These are phyloP conservation scores for Diglossa cyanea DNA, from an alignment of 2,797 vertebrate species.

Conservation along the genomic window DNA sequence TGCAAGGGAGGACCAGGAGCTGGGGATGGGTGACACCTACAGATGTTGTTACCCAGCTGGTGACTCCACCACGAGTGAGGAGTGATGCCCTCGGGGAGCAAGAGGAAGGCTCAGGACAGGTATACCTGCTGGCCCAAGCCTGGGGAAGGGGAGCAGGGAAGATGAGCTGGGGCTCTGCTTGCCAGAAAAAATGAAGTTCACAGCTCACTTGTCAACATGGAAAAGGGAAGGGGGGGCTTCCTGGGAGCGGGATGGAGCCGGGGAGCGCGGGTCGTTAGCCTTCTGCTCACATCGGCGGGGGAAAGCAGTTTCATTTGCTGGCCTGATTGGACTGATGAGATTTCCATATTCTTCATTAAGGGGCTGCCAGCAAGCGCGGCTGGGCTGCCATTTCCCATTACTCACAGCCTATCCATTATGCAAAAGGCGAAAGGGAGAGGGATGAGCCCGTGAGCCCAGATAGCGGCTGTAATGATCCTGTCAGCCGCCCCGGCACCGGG, in stretches of 20 bases:
- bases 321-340: conserved; percentile 77
- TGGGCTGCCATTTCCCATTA: conserved; percentile 76
- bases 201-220: conserved; percentile 42
- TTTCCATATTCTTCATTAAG: conserved; percentile 80
- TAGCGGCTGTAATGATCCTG: conserved; percentile 57
- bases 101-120: background rate
- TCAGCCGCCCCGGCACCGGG: background rate
- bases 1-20: background rate
- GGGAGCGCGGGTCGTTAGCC: conserved; percentile 54
- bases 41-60: background rate
- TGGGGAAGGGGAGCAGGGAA: background rate
- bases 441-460: conserved; percentile 36
- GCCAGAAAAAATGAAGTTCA: conserved; percentile 55
- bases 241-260: conserved; percentile 16
- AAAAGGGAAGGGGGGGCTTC: conserved; percentile 39
- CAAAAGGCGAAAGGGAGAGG: conserved; percentile 62
- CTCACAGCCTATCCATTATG: conserved; percentile 76
- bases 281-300: conserved; percentile 69
- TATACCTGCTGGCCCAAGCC: background rate
- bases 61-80: background rate
- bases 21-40: background rate
- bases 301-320: conserved; percentile 73
- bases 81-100: background rate
- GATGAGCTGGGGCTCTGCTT: background rate
- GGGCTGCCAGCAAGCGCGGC: conserved; percentile 71